Evolutionary conservation across 2,888 invertebrate genomes (phyloP), one percentile per base, ranked within the genome.

Genomic region (Branchipolynoe longqiensis): DNA sequence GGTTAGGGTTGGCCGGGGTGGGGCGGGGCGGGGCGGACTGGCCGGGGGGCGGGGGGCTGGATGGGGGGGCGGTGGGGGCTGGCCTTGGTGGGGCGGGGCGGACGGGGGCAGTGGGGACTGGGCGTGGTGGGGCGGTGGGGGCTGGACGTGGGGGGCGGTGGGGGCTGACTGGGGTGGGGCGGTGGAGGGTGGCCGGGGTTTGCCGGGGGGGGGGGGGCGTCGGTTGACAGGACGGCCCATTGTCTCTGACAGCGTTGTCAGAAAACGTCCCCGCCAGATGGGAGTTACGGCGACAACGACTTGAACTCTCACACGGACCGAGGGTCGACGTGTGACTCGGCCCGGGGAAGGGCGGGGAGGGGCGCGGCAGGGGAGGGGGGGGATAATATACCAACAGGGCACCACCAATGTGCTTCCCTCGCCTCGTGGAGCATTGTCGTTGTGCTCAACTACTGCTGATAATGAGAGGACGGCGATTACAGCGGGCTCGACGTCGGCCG

Each of bases 201-300:
- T 14, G 31, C 14, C 6, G 62, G 3, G 25, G 78, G 41, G 69
- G 69, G 38, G 14, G 36, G 36, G 69, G 33, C 36, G 14, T 4
- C 36, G 69, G 69, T 18, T 25, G 69, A 69, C 69, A 69, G 69
- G 69, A 25, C 48, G 54, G 48, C 28, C 78, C 48, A 78, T 78
- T 78, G 78, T 78, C 54, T 33, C 25, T 78, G 78, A 78, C 78
- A 78, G 78, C 41, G 12, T 31, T 54, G 78, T 78, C 78, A 78
- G 78, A 78, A 25, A 48, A 48, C 78, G 48, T 78, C 48, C 48
- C 14, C 78, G 54, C 48, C 78, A 48, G 48, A 48, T 33, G 54
- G 48, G 54, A 78, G 54, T 41, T 78, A 78, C 54, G 78, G 22
- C 48, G 48, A 12, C 78, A 78, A 41, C 28, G 78, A 78, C 78